Conservation (phyloP, 1,140 invertebrate species). For the Drosophila leontia region DNA sequence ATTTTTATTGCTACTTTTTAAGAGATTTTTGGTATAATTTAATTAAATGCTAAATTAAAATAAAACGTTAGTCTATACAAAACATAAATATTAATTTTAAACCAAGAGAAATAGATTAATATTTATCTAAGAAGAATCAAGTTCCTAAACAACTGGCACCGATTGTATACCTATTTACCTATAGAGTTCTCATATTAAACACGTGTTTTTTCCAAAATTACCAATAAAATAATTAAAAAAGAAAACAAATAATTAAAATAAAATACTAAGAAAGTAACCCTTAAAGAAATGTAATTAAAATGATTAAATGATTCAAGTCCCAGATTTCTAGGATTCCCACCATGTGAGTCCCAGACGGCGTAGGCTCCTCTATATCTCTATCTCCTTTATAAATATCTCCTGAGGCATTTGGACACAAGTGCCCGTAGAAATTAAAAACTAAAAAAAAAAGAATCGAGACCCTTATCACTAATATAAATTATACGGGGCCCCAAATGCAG, state of each 20-base stretch:
- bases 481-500: slow-evolving; percentile 24
- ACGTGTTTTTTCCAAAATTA: neutral
- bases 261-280: neutral
- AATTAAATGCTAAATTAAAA: too few species aligned
- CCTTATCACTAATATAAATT: slow-evolving; percentile 73
- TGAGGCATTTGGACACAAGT: slow-evolving; percentile 17
- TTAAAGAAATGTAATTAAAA: neutral
- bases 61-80: too few species aligned
- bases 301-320: neutral
- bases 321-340: neutral
- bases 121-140: too few species aligned
- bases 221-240: too few species aligned
- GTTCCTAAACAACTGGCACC: neutral
- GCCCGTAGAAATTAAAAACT: slow-evolving; percentile 40
- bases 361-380: slow-evolving; percentile 2
- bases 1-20: neutral
- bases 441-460: neutral
- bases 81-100: too few species aligned
- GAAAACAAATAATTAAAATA: too few species aligned
- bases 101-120: too few species aligned
- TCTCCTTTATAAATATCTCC: slow-evolving; percentile 23
- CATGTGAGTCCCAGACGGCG: neutral
- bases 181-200: neutral
- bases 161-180: neutral
- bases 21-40: too few species aligned